A percentile compares a stretch with the other conserved stretches of the same genome.
phyloP scores from a whole-genome alignment of 2,888 invertebrate genomes.

The Chrysolina oricalcia region DNA sequence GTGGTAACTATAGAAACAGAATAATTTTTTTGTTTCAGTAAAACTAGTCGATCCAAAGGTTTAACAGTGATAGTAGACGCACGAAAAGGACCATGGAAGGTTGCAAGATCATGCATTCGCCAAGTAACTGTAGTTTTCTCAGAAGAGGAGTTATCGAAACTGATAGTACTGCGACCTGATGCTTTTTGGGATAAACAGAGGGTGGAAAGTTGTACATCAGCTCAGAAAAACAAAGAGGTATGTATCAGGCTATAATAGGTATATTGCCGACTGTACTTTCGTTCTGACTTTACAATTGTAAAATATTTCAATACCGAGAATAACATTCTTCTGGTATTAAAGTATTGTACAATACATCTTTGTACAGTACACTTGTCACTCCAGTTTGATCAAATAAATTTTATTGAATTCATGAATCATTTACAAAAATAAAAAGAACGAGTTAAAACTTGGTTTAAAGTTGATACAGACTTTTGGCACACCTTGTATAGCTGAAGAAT shows the following conservation, averaged over 20 bases:
- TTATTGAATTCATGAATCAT: too few species aligned
- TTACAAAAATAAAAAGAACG: too few species aligned
- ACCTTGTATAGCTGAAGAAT: too few species aligned
- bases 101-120: conserved; percentile 77
- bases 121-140: conserved; percentile 74
- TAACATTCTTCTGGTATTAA: too few species aligned
- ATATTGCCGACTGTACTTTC: neutral
- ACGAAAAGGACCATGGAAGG: conserved; percentile 78
- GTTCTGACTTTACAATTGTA: too few species aligned
- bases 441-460: too few species aligned
- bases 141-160: conserved; percentile 65
- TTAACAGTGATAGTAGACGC: conserved; percentile 79
- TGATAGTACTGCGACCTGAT: conserved; percentile 82
- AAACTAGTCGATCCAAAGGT: conserved; percentile 74
- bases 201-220: conserved; percentile 80
- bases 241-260: neutral
- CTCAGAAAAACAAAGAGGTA: conserved; percentile 77
- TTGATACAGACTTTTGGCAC: too few species aligned
- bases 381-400: too few species aligned
- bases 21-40: conserved; percentile 66
- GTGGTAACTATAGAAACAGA: too few species aligned
- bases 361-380: too few species aligned
- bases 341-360: too few species aligned
- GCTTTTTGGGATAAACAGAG: conserved; percentile 84
- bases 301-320: too few species aligned